These are phyloP conservation scores for Drosophila formosana DNA, from an alignment of 2,888 invertebrate genomes.

Conservation along the genomic window DNA sequence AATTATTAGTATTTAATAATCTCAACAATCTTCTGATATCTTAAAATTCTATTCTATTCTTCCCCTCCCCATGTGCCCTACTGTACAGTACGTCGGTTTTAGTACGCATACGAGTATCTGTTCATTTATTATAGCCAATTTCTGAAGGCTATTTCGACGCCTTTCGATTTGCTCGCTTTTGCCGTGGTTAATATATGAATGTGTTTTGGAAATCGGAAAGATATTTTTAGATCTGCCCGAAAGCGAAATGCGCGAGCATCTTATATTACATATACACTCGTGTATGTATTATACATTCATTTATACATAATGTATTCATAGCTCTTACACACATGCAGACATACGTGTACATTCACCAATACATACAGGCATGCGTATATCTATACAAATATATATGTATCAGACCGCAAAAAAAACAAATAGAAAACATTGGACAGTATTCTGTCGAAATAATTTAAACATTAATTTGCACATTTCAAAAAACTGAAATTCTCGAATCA, in stretches of 20 bases:
- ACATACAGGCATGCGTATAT: background rate
- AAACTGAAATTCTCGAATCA: slow-evolving; percentile 6
- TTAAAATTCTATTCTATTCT: slow-evolving; percentile 4
- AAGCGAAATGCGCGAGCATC: slow-evolving; percentile 81
- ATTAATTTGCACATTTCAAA: slow-evolving; percentile 18
- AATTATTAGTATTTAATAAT: slow-evolving; percentile 9
- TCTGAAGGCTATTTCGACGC: slow-evolving; percentile 34
- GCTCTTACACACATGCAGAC: slow-evolving; percentile 5
- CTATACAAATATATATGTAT: slow-evolving; percentile 5
- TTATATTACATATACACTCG: slow-evolving; percentile 72
- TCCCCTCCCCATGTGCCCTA: slow-evolving; percentile 4
- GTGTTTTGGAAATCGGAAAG: slow-evolving; percentile 73
- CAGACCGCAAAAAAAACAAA: slow-evolving; percentile 5
- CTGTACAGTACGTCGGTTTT: slow-evolving; percentile 8
- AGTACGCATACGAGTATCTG: slow-evolving; percentile 12
- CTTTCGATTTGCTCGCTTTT: slow-evolving; percentile 33
- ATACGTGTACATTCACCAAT: slow-evolving; percentile 3
- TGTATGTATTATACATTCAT: slow-evolving; percentile 18
- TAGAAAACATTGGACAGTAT: slow-evolving; percentile 13
- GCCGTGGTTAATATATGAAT: slow-evolving; percentile 52
- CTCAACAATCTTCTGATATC: background rate
- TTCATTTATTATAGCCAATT: slow-evolving; percentile 30
- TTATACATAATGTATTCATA: slow-evolving; percentile 26
- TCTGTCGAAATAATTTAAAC: slow-evolving; percentile 13
- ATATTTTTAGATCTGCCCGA: slow-evolving; percentile 74